Conservation (phyloP, 1,140 invertebrate species). For the Oncopodura yosiiana region DNA sequence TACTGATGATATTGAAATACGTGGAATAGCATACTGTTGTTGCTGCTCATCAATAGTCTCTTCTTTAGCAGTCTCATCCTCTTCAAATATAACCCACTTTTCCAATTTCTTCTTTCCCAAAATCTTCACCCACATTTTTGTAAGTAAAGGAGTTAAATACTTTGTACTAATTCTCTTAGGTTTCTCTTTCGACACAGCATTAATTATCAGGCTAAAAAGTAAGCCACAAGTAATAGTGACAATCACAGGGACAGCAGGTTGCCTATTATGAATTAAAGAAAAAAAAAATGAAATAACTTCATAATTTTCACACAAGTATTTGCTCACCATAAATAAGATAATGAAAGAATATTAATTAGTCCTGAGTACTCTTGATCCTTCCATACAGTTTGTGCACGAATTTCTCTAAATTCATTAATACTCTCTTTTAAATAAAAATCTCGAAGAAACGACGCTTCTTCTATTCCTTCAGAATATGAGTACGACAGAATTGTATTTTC, state of each 20-base stretch:
- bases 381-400: not conserved
- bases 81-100: constrained; percentile 18
- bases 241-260: not conserved
- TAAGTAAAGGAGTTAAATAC: constrained; percentile 3
- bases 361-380: not conserved
- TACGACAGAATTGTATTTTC: no score
- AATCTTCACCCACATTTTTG: constrained; percentile 10
- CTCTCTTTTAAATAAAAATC: no score
- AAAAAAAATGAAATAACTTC: no score
- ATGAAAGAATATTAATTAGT: constrained; percentile 5
- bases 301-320: no score
- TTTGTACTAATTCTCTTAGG: constrained; percentile 3
- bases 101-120: constrained; percentile 6
- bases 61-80: no score
- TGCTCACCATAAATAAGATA: constrained; percentile 16
- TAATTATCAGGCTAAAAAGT: constrained; percentile 19
- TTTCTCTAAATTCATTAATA: not conserved
- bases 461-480: no score
- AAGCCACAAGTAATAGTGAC: constrained; percentile 9
- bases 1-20: no score
- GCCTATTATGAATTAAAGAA: no score
- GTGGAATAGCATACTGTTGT: no score
- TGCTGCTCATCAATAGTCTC: no score
- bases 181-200: not conserved
- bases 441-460: no score